phyloP scores from a whole-genome alignment of 2,888 invertebrate species.

The Xylota sylvarum region DNA sequence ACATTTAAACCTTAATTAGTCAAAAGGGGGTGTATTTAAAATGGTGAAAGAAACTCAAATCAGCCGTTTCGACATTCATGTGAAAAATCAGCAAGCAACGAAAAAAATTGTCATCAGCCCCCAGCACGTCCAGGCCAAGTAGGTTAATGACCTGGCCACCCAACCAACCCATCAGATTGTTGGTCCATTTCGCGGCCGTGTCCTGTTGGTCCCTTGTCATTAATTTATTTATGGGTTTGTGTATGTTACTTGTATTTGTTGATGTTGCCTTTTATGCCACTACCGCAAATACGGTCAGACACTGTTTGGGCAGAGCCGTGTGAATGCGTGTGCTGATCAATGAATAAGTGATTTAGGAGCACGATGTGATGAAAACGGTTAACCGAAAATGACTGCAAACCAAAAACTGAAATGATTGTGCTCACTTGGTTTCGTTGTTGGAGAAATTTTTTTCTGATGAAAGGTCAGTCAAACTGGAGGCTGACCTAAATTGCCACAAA shows the following conservation, averaged over 20 bases:
- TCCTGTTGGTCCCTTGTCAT: conserved; percentile 30
- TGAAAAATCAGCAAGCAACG: background rate
- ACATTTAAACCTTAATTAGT: background rate
- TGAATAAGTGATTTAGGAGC: conserved; percentile 63
- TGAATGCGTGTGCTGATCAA: conserved; percentile 40
- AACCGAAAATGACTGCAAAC: conserved; percentile 33
- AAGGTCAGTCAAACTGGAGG: conserved; percentile 30
- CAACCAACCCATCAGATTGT: conserved; percentile 5
- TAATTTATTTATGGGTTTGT: conserved; percentile 59
- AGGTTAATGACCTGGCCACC: conserved; percentile 20
- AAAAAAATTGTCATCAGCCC: conserved; percentile 16
- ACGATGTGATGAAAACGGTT: conserved; percentile 41
- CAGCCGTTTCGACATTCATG: background rate
- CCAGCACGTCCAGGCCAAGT: conserved; percentile 1
- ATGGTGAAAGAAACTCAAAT: background rate
- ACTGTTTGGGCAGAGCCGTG: conserved; percentile 57
- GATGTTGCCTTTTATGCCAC: conserved; percentile 30
- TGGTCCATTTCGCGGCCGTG: conserved; percentile 36
- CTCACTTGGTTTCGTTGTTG: background rate
- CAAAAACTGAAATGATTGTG: conserved; percentile 33
- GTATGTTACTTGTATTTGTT: conserved; percentile 19
- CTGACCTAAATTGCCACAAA: conserved; percentile 40
- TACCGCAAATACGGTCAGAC: conserved; percentile 36
- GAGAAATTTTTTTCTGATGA: conserved; percentile 5
- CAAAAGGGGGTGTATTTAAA: background rate